These are phyloP conservation scores for Calycopis cecrops DNA, from an alignment of 1,140 invertebrate species.

Conservation along the genomic window DNA sequence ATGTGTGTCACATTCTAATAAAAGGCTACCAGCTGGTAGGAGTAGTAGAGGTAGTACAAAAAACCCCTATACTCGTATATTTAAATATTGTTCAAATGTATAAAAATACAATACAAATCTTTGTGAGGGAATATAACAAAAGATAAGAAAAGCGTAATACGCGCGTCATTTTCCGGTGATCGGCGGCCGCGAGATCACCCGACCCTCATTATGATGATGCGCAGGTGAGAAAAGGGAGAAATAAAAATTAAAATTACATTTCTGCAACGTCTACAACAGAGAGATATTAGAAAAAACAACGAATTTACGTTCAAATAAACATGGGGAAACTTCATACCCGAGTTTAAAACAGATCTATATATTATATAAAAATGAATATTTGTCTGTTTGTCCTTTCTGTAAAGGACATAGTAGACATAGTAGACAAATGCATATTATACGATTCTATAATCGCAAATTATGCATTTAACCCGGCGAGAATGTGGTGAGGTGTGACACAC, in stretches of 20 bases:
- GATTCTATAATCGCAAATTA: no score
- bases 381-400: no score
- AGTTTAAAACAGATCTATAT: no score
- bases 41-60: no score
- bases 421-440: no score
- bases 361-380: no score
- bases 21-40: no score
- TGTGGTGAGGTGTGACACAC: no score
- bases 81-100: background rate
- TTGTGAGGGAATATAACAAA: background rate
- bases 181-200: conserved; percentile 29
- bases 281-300: conserved; percentile 10
- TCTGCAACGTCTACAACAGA: conserved; percentile 32
- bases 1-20: no score
- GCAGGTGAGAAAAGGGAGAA: conserved; percentile 42
- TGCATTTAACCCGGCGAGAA: no score
- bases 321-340: background rate
- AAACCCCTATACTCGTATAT: background rate
- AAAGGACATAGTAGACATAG: no score
- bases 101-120: no score
- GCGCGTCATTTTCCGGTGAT: conserved; percentile 29
- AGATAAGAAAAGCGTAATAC: conserved; percentile 22
- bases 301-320: background rate
- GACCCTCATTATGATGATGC: conserved; percentile 57
- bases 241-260: conserved; percentile 63